Conservation (phyloP, 1,140 invertebrate species). For the Nomia melanderi region DNA sequence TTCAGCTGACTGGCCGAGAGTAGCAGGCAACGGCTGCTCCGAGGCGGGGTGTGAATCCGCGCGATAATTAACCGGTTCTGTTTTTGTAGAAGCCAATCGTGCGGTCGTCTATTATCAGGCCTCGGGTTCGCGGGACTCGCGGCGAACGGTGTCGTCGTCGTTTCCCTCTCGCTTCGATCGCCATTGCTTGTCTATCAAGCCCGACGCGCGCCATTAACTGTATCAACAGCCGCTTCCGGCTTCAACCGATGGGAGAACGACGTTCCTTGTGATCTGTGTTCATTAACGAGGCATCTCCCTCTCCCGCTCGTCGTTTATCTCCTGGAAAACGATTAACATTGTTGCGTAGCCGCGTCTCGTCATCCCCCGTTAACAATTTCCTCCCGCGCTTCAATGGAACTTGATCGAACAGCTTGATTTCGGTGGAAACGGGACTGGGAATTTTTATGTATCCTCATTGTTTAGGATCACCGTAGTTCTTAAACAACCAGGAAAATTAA, state of each 20-base stretch:
- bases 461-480: no score
- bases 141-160: background rate
- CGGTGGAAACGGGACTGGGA: no score
- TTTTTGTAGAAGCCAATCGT: constrained; percentile 71
- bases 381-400: background rate
- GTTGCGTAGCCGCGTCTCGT: background rate
- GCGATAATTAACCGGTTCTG: constrained; percentile 69
- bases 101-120: constrained; percentile 32
- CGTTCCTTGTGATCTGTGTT: constrained; percentile 16
- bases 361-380: background rate
- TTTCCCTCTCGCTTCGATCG: constrained; percentile 47
- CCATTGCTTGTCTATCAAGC: constrained; percentile 51
- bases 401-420: no score
- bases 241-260: constrained; percentile 10
- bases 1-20: constrained; percentile 65
- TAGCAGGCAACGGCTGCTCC: constrained; percentile 26
- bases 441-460: no score
- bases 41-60: constrained; percentile 43
- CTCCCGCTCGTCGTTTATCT: background rate
- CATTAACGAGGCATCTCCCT: constrained; percentile 7
- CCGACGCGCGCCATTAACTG: constrained; percentile 57
- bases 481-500: no score
- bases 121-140: constrained; percentile 27
- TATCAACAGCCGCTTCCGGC: constrained; percentile 58
- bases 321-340: background rate